Base-by-base conservation (phyloP, 2,113 vertebrate species). In the Chaetura pelagica region DNA sequence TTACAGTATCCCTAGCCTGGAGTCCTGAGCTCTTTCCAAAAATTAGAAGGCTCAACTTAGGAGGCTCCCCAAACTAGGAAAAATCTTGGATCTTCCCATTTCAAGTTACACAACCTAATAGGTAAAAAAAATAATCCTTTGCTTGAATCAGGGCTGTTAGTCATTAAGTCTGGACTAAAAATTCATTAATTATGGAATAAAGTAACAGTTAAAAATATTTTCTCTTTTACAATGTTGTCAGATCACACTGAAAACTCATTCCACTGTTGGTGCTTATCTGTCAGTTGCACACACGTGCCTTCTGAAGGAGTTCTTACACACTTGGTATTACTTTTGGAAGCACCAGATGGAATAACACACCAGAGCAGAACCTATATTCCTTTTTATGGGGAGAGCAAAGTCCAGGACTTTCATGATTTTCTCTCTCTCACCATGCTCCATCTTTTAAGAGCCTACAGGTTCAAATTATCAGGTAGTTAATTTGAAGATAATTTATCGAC, bases 401-500 rank as follows among this genome's bases (percentile, higher is more conserved):
- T 55, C 78, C 2, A 0, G 16, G 71, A 27, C 38, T 78, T 48
- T 35, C n/a, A 61, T 81, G 58, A 52, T 76, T 92, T 90, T 89
- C 67, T 62, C 51, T 67, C 74, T 78, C 55, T 46, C 29, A 38
- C 61, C 61, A 22, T 6, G 3, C n/a, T 49, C 30, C 67, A 19
- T 73, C 82, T 48, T 88, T 77, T 63, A 71, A 95, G 48, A 88
- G 34, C 59, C 89, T 48, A 27, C 24, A 71, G 74, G 73, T 74
- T 84, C 55, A 63, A 94, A 90, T 93, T 77, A 97, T 51, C 64
- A 88, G 42, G 72, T 57, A 86, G 79, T 67, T 96, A 92, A 94
- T 94, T 94, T 74, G 96, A 93, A 93, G 84, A 94, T 95, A 93
- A 94, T 94, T 94, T 90, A 77, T 75, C 18, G 21, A 90, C 82